phyloP scores from a whole-genome alignment of 2,797 vertebrate genomes.

The Myotis pilosus region DNA sequence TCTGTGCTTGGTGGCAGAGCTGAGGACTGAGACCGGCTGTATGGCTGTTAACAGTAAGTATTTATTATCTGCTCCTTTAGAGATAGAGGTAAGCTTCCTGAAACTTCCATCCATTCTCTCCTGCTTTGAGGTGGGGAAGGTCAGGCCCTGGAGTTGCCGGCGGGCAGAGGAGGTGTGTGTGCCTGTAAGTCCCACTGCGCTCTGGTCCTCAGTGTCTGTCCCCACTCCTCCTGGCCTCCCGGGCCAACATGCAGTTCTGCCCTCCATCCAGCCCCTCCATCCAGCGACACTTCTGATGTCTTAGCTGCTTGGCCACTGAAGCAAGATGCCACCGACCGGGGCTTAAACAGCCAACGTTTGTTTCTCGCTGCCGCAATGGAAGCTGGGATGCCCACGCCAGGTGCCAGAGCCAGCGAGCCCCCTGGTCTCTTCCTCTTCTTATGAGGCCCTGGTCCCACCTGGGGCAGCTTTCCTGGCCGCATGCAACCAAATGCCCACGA shows the following conservation, averaged over 20 bases:
- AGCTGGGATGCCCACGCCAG: background rate
- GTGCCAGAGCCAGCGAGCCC: background rate
- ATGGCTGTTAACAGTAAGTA: background rate
- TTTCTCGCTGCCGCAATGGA: background rate
- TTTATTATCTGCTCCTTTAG: background rate
- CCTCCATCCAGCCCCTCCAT: too few relatives aligned
- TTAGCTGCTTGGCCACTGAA: accelerated
- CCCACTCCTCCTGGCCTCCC: background rate
- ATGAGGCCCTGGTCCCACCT: background rate
- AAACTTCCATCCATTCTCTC: background rate
- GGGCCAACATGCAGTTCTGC: background rate
- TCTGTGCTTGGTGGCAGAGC: background rate
- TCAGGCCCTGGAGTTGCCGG: background rate
- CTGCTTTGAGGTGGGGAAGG: background rate
- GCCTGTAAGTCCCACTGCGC: accelerated
- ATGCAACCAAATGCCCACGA: background rate
- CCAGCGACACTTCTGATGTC: background rate
- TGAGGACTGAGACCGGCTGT: background rate
- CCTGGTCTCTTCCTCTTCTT: background rate
- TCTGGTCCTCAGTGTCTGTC: background rate
- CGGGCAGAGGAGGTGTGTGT: background rate
- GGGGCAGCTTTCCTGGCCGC: background rate
- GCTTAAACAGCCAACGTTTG: background rate
- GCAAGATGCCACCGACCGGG: background rate
- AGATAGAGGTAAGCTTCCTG: background rate